Base-by-base conservation (phyloP, 1,140 invertebrate genomes). In the Drosophila mayri region DNA sequence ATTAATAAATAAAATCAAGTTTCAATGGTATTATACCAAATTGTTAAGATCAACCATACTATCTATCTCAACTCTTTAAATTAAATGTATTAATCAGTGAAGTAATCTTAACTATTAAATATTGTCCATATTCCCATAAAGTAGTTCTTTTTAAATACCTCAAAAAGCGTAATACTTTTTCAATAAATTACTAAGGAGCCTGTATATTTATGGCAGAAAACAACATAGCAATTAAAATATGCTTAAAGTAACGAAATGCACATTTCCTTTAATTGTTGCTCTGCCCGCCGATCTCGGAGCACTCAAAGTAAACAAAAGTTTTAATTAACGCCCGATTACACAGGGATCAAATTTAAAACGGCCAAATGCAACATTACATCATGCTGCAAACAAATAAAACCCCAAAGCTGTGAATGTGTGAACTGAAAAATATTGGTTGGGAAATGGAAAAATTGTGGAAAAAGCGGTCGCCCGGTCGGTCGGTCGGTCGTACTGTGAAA, bases 321-420 rank as follows among this genome's bases (percentile, higher is more conserved):
- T 30, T 72, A 72, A 72, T 72, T 60, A 60, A 50, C n/a, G 70
- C 18, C 20, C 30, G 37, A 72, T 60, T 72, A 37, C 44, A 54
- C 38, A 30, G 18, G 44, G 38, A 70, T 70, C 66, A 70, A 25
- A 22, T 44, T 72, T 71, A 60, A 72, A 72, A 60, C 66, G 25
- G 14, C 25, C 41, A 55, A 58, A 72, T 46, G 66, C 38, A 37
- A 40, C n/a, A 41, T 62, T 74, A 62, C 37, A 35, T 52, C 30
- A n/a, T 12, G n/a, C n/a, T 46, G 28, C 40, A 35, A 8, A 4
- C 32, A 54, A 54, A 37, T 22, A 54, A 32, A 38, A 70, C 43
- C 28, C 37, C 22, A 64, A 43, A 52, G 65, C 38, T 70, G 63
- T 37, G 46, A 70, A 67, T 67, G 44, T 54, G 63, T 32, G 30